Conservation (phyloP, 2,113 vertebrate species). For the Pseudorasbora parva region DNA sequence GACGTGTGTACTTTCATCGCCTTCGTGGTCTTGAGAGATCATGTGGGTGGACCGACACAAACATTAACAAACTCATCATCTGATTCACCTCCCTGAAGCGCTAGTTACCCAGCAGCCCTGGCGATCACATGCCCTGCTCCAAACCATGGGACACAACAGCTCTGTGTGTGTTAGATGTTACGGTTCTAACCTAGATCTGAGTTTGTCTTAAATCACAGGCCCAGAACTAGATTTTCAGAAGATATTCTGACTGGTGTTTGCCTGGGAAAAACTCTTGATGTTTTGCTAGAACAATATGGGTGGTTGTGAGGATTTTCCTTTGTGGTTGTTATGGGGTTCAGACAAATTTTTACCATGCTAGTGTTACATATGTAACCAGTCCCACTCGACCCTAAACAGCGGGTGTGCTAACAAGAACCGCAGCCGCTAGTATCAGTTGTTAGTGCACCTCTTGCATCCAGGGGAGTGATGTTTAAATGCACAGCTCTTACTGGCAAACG, state of each 20-base stretch:
- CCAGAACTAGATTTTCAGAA: not conserved
- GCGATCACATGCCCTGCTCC: conserved; percentile 69
- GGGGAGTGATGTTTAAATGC: no score
- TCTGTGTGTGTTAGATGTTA: not conserved
- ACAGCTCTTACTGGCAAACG: no score
- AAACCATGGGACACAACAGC: conserved; percentile 1
- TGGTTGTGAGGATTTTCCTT: not conserved
- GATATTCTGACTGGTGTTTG: not conserved
- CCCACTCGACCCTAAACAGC: no score
- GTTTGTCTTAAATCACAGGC: not conserved
- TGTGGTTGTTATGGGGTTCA: not conserved
- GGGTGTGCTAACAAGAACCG: no score
- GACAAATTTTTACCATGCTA: not conserved
- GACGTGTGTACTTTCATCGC: conserved; percentile 45
- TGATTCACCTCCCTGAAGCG: conserved; percentile 24
- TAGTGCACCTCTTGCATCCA: no score
- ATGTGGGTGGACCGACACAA: conserved; percentile 62
- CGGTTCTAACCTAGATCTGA: not conserved
- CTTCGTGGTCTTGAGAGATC: conserved; percentile 51
- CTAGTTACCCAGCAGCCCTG: conserved; percentile 48
- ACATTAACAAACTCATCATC: conserved; percentile 21
- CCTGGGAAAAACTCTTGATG: not conserved
- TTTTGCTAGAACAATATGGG: not conserved
- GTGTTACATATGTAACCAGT: not conserved
- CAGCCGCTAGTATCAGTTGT: no score